Percentiles rank a stretch among this genome's conserved stretches.
Conservation (phyloP, 2,888 invertebrate species). For the Spilosoma lubricipeda region DNA sequence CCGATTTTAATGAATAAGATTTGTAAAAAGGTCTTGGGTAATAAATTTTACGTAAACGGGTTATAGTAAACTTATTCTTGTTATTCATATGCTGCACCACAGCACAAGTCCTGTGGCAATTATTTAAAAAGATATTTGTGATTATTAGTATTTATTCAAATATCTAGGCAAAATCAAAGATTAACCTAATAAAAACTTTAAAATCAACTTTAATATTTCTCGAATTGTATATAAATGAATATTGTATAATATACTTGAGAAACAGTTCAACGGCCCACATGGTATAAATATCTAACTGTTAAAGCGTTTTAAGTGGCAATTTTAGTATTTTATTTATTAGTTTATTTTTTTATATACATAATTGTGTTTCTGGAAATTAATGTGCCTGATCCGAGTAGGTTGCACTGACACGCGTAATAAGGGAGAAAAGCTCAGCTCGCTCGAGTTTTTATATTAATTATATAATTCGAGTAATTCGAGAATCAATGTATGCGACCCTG, state of each 20-base stretch:
- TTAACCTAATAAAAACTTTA: background rate
- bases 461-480: too few relatives aligned
- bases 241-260: background rate
- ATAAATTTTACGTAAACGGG: too few relatives aligned
- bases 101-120: background rate
- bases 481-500: too few relatives aligned
- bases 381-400: background rate
- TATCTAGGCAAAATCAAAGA: background rate
- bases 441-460: too few relatives aligned
- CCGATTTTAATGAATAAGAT: too few relatives aligned
- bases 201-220: background rate
- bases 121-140: background rate
- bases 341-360: background rate
- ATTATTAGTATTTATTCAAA: background rate
- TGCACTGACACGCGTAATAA: too few relatives aligned
- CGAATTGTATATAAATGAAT: background rate
- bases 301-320: background rate
- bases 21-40: too few relatives aligned
- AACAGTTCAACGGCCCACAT: constrained; percentile 2
- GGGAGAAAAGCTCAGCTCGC: too few relatives aligned
- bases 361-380: background rate
- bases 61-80: too few relatives aligned
- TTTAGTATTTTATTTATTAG: background rate
- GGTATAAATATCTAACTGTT: background rate
- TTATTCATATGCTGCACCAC: too few relatives aligned